Evolutionary conservation across 2,888 invertebrate species (phyloP).

Genomic region (Drosophila ustulata): DNA sequence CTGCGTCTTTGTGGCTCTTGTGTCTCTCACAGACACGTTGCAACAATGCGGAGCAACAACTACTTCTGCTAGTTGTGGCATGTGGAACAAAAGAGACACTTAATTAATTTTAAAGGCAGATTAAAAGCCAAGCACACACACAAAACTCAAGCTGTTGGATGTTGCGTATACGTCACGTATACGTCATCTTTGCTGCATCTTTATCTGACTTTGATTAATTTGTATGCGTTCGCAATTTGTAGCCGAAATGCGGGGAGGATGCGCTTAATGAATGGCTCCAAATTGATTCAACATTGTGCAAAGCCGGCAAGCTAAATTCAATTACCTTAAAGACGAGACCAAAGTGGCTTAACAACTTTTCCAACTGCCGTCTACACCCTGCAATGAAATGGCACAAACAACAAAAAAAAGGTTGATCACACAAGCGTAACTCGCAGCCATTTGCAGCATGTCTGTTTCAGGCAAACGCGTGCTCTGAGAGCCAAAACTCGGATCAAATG

Average conservation of each 20-base stretch:
- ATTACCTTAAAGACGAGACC: constrained; percentile 32
- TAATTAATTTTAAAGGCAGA: constrained; percentile 73
- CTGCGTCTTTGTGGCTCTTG: constrained; percentile 23
- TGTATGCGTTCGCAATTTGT: constrained; percentile 31
- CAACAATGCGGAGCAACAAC: constrained; percentile 26
- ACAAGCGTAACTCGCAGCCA: constrained; percentile 2
- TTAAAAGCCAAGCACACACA: constrained; percentile 50
- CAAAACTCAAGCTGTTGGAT: constrained; percentile 23
- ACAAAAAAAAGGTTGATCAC: background rate
- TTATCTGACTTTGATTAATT: constrained; percentile 70
- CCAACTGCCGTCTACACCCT: constrained; percentile 1
- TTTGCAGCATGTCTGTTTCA: background rate
- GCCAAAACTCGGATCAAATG: constrained; percentile 15
- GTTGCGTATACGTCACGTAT: constrained; percentile 64
- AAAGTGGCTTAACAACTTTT: constrained; percentile 26
- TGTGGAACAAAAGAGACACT: constrained; percentile 31
- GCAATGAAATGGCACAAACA: background rate
- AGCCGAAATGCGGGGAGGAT: background rate
- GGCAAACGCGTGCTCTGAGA: constrained; percentile 5
- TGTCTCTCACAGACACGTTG: constrained; percentile 19
- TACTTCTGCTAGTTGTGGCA: background rate
- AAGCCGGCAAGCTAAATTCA: constrained; percentile 33
- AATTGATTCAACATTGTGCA: constrained; percentile 8
- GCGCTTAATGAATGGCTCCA: constrained; percentile 2
- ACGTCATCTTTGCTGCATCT: constrained; percentile 35